Evolutionary conservation across 2,113 vertebrate species (phyloP).

Genomic region (Haplochromis burtoni): DNA sequence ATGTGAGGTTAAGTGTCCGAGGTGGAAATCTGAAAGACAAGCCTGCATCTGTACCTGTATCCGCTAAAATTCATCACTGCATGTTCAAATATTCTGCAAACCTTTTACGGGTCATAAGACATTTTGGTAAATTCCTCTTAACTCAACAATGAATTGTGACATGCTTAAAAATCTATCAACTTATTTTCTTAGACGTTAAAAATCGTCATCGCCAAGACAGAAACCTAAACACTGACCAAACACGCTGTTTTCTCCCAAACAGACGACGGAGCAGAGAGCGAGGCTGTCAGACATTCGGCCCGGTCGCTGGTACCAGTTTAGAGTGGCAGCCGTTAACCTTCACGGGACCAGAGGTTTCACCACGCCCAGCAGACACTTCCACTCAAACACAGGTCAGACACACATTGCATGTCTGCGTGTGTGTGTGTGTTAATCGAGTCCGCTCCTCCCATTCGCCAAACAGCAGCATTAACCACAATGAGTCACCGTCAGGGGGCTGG

Average conservation of each 20-base stretch:
- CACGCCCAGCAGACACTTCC: neutral
- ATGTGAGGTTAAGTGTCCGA: neutral
- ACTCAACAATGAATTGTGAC: neutral
- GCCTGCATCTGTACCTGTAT: fast-evolving
- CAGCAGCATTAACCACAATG: neutral
- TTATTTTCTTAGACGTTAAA: neutral
- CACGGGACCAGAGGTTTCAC: neutral
- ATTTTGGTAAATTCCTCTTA: neutral
- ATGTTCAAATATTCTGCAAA: neutral
- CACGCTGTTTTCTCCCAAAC: neutral
- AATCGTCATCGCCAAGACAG: neutral
- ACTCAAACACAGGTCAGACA: neutral
- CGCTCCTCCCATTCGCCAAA: neutral
- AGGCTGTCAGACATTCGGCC: neutral
- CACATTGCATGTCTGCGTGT: neutral
- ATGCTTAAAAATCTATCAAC: fast-evolving
- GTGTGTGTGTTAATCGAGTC: fast-evolving
- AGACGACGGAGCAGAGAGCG: neutral
- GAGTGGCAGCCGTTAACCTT: neutral
- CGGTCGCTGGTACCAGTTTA: neutral
- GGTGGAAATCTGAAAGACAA: neutral
- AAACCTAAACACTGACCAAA: neutral
- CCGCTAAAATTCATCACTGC: neutral
- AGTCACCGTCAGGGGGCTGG: neutral
- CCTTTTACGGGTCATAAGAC: neutral